Conservation (phyloP, 2,113 vertebrate genomes). For the Paedocypris sp. region DNA sequence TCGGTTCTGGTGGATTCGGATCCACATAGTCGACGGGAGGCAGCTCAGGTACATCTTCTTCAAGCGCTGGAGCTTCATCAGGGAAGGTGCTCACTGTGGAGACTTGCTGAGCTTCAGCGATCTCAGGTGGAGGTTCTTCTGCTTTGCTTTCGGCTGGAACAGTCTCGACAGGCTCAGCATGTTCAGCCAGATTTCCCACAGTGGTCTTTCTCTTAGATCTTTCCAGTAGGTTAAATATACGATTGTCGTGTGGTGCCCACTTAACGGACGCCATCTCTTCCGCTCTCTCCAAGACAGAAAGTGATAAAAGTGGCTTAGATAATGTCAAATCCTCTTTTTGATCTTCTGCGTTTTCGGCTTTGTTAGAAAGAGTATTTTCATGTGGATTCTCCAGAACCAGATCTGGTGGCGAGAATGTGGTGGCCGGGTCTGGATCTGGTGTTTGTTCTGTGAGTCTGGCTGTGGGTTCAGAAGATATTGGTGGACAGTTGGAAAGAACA, state of each 20-base stretch:
- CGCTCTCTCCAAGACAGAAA: conserved; percentile 48
- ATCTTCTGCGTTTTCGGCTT: background rate
- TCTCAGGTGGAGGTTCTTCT: conserved; percentile 35
- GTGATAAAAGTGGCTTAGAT: conserved; percentile 9
- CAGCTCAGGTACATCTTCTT: background rate
- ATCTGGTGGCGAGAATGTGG: background rate
- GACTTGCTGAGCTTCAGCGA: conserved; percentile 17
- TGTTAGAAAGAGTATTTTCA: background rate
- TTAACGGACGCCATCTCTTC: conserved; percentile 42
- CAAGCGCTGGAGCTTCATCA: conserved; percentile 10
- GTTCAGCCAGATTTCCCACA: background rate
- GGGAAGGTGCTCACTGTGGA: conserved; percentile 21
- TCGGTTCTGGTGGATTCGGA: conserved; percentile 1
- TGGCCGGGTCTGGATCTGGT: background rate
- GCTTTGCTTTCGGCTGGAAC: background rate
- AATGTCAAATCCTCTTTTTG: background rate
- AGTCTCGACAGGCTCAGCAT: background rate
- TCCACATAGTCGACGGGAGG: conserved; percentile 50
- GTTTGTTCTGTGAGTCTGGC: background rate
- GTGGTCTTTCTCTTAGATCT: conserved; percentile 47
- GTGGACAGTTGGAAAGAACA: background rate
- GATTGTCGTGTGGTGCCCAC: conserved; percentile 38
- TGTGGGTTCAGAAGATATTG: background rate
- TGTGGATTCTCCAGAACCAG: background rate
- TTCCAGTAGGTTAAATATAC: conserved; percentile 52